Evolutionary conservation across 2,113 vertebrate species (phyloP).

Genomic region (Varanus komodoensis): DNA sequence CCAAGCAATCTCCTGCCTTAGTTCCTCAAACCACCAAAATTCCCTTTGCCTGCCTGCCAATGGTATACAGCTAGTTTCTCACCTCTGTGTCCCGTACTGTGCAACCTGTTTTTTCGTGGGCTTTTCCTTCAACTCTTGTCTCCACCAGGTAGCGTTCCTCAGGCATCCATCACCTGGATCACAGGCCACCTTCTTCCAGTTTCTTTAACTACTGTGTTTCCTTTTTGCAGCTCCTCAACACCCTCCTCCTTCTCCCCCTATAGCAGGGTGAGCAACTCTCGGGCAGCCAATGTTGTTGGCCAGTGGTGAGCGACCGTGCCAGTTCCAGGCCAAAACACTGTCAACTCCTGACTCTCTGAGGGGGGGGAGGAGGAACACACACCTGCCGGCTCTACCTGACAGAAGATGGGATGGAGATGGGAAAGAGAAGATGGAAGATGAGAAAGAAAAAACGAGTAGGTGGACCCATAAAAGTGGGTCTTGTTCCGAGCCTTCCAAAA

Average conservation of each 20-base stretch:
- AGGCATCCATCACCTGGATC: not conserved
- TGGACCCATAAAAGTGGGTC: not conserved
- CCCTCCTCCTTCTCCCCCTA: not conserved
- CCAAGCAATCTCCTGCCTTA: not conserved
- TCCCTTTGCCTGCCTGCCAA: not conserved
- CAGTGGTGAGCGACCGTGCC: too few species aligned
- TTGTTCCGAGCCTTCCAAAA: not conserved
- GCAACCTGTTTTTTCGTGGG: not conserved
- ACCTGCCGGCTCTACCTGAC: not conserved
- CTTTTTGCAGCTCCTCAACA: not conserved
- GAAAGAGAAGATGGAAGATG: not conserved
- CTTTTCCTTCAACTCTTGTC: not conserved
- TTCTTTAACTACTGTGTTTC: not conserved
- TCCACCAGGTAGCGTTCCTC: not conserved
- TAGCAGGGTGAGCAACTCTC: too few species aligned
- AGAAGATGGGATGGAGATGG: too few species aligned
- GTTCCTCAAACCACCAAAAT: not conserved
- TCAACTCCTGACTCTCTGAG: too few species aligned
- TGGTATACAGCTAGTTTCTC: not conserved
- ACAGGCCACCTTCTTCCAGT: not conserved
- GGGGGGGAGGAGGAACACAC: too few species aligned
- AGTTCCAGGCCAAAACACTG: too few species aligned
- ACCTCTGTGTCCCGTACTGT: too few species aligned
- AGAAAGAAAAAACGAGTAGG: not conserved
- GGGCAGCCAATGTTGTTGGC: too few species aligned